Evolutionary conservation across 2,797 vertebrate genomes (phyloP).

Genomic region (Ceyx erithaca): DNA sequence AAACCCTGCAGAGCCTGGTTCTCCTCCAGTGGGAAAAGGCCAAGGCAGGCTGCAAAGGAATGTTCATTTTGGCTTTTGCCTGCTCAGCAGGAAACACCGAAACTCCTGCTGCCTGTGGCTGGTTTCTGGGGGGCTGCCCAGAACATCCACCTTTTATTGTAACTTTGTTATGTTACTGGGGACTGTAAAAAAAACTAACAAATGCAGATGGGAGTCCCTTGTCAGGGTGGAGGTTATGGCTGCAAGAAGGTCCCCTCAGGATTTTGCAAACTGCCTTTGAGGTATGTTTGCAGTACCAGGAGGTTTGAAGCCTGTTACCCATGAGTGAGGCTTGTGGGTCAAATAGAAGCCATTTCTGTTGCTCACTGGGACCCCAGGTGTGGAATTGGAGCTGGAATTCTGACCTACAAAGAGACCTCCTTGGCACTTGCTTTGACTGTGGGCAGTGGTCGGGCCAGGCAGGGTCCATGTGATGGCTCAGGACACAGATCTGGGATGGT

Average conservation of each 20-base stretch:
- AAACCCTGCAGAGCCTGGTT: not conserved
- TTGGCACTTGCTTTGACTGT: accelerated
- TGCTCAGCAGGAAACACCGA: accelerated
- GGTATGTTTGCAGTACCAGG: accelerated
- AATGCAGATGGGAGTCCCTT: not conserved
- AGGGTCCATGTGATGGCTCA: accelerated
- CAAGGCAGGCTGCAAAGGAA: not conserved
- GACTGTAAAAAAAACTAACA: not conserved
- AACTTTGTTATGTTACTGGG: accelerated
- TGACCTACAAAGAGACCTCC: no score
- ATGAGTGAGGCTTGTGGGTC: not conserved
- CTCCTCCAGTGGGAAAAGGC: not conserved
- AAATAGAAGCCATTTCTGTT: not conserved
- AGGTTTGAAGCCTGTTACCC: not conserved
- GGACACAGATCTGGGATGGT: accelerated
- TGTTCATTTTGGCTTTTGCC: not conserved
- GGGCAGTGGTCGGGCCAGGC: accelerated
- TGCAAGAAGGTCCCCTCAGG: not conserved
- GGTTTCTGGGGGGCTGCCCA: not conserved
- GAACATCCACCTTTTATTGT: accelerated
- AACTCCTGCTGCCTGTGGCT: not conserved
- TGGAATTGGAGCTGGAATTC: not conserved
- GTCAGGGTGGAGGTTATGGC: not conserved
- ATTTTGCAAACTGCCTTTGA: not conserved
- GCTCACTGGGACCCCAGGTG: not conserved